Evolutionary conservation across 1,140 invertebrate species (phyloP).

Genomic region (Popillia japonica): DNA sequence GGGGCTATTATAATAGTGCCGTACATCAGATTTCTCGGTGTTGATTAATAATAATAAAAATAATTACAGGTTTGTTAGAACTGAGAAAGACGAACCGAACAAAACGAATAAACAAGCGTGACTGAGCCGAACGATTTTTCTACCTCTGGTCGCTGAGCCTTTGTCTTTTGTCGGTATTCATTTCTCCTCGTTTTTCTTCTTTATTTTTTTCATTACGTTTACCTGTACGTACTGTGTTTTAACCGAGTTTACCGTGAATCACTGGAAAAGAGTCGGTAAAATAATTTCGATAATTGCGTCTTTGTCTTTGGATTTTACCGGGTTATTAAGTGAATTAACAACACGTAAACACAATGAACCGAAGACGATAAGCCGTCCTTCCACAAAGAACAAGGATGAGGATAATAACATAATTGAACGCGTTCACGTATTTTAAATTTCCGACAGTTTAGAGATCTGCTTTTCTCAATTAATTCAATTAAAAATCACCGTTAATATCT

Average conservation of each 20-base stretch:
- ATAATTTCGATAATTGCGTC: conserved; percentile 14
- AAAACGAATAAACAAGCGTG: neutral
- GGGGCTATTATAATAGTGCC: neutral
- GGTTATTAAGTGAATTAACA: conserved; percentile 31
- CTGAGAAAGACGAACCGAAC: neutral
- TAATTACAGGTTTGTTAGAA: conserved; percentile 11
- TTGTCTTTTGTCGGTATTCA: neutral
- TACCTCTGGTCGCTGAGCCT: neutral
- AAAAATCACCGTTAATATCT: too few species aligned
- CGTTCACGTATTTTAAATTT: neutral
- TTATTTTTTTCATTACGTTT: neutral
- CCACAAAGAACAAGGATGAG: neutral
- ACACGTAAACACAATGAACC: conserved; percentile 28
- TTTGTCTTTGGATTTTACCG: conserved; percentile 18
- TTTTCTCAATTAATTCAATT: too few species aligned
- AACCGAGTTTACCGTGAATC: neutral
- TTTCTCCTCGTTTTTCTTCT: neutral
- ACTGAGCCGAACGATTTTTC: conserved; percentile 17
- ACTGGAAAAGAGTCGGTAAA: conserved; percentile 15
- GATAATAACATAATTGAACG: conserved; percentile 2
- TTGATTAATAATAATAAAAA: conserved; percentile 19
- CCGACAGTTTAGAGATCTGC: too few species aligned
- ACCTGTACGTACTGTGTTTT: neutral
- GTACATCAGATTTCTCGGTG: neutral
- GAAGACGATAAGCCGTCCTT: conserved; percentile 7